phyloP scores from a whole-genome alignment of 2,113 vertebrate species.

The Maccullochella peelii region DNA sequence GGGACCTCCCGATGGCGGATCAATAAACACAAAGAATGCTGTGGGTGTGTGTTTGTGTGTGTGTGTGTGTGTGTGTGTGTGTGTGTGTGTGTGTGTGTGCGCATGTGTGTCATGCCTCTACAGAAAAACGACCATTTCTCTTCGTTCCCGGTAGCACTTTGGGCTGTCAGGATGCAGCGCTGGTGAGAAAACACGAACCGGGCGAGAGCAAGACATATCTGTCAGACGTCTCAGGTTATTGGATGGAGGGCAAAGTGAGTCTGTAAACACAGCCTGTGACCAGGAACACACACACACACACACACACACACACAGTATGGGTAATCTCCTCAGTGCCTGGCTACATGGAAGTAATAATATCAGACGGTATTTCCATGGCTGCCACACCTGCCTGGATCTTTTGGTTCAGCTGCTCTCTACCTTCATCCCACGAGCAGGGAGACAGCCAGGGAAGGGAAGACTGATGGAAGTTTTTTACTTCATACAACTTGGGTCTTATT shows the following conservation, averaged over 20 bases:
- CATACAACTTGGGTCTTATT: too few species aligned
- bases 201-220: constrained; percentile 19
- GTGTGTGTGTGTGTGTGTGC: background rate
- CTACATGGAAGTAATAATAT: constrained; percentile 25
- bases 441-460: background rate
- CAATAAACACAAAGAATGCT: constrained; percentile 25
- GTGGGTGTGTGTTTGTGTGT: background rate
- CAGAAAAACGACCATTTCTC: background rate
- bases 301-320: background rate
- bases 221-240: constrained; percentile 16
- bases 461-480: too few species aligned
- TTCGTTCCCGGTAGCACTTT: constrained; percentile 3
- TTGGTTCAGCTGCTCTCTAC: background rate
- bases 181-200: constrained; percentile 2
- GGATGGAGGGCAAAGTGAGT: background rate
- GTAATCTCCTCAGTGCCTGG: constrained; percentile 3
- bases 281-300: background rate
- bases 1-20: constrained; percentile 32
- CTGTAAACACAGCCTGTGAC: constrained; percentile 8
- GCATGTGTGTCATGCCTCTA: background rate
- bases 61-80: constrained; percentile 22
- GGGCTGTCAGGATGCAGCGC: constrained; percentile 30
- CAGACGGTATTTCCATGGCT: background rate
- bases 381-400: background rate
- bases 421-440: background rate